Evolutionary conservation across 1,140 invertebrate species (phyloP).

Genomic region (Telenomus remus): DNA sequence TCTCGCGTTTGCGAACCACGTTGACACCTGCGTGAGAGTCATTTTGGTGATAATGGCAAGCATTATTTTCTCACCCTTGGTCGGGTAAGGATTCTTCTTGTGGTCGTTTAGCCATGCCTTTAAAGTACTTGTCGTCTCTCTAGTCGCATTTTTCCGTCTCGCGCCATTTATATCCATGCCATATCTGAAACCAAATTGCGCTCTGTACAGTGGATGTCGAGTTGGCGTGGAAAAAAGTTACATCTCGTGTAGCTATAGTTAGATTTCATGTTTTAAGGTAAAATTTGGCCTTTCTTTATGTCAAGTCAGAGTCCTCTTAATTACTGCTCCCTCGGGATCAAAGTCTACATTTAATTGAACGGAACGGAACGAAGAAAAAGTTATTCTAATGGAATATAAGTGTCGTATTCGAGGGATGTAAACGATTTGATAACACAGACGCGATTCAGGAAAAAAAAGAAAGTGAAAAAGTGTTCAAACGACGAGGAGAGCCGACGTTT

Average conservation of each 20-base stretch:
- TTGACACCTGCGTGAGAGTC: slow-evolving; percentile 98
- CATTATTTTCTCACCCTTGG: slow-evolving; percentile 99
- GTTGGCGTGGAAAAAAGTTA: background rate
- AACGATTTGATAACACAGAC: slow-evolving; percentile 59
- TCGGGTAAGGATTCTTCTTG: slow-evolving; percentile 99
- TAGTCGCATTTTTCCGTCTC: slow-evolving; percentile 95
- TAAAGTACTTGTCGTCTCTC: slow-evolving; percentile 96
- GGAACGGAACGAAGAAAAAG: background rate
- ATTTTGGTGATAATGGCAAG: slow-evolving; percentile 99
- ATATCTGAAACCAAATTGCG: slow-evolving; percentile 80
- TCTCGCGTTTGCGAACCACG: slow-evolving; percentile 99
- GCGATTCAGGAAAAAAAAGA: slow-evolving; percentile 39
- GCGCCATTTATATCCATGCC: slow-evolving; percentile 93
- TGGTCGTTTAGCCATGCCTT: slow-evolving; percentile 99
- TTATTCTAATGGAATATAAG: slow-evolving; percentile 31
- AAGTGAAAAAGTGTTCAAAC: slow-evolving; percentile 47
- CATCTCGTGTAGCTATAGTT: too few species aligned
- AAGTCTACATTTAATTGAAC: slow-evolving; percentile 1
- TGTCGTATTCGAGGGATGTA: slow-evolving; percentile 55
- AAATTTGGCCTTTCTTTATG: too few species aligned
- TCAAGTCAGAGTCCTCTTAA: background rate
- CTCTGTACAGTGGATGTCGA: slow-evolving; percentile 20
- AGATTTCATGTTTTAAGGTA: too few species aligned
- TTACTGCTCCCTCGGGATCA: background rate
- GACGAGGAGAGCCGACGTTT: slow-evolving; percentile 55